Conservation (phyloP, 2,888 invertebrate species). For the Metacarcinus magister region DNA sequence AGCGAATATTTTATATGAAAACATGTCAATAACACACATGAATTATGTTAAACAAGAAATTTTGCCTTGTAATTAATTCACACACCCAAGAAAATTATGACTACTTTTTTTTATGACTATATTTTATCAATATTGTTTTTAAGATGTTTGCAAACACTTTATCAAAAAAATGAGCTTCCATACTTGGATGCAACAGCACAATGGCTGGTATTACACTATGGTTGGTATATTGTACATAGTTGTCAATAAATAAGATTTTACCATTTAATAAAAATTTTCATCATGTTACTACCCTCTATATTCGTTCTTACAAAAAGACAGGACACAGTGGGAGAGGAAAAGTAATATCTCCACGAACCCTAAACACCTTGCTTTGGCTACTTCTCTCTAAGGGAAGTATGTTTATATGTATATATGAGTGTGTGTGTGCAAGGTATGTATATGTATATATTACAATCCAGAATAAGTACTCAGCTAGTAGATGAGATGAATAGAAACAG, state of each 20-base stretch:
- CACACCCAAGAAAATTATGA: not conserved
- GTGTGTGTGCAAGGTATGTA: no score
- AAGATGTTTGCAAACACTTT: not conserved
- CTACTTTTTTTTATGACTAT: not conserved
- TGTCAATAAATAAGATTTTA: constrained; percentile 57
- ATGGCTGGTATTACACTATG: not conserved
- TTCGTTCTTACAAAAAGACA: not conserved
- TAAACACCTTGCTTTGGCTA: no score
- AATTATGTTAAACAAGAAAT: not conserved
- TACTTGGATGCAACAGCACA: not conserved
- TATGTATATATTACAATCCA: no score
- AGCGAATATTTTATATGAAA: not conserved
- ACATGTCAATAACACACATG: not conserved
- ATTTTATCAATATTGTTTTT: not conserved
- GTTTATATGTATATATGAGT: no score
- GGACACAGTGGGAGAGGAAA: no score
- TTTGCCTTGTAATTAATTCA: not conserved
- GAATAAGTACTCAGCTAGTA: no score
- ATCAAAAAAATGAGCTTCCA: not conserved
- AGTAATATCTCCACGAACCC: no score
- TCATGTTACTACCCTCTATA: not conserved
- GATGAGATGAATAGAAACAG: no score
- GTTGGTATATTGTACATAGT: constrained; percentile 49
- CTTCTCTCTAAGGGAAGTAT: no score
- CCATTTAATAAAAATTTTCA: not conserved